Evolutionary conservation across 2,797 vertebrate species (phyloP).

Genomic region (Chelon labrosus): DNA sequence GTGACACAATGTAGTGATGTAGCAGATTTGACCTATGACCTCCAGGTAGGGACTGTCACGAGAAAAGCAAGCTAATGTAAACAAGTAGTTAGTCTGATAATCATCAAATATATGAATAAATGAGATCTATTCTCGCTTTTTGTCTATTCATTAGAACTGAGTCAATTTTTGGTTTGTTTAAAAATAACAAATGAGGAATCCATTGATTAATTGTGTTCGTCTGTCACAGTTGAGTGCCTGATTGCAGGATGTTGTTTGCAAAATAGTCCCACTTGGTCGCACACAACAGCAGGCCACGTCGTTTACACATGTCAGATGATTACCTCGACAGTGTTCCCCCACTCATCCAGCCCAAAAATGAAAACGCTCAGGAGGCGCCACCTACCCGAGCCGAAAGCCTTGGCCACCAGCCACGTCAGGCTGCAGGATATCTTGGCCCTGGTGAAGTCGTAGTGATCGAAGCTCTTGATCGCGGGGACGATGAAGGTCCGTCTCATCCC

Average conservation of each 20-base stretch:
- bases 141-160: background rate
- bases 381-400: conserved; percentile 98
- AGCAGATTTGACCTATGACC: conserved; percentile 18
- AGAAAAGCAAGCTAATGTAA: background rate
- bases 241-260: conserved; percentile 38
- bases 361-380: conserved; percentile 48
- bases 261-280: conserved; percentile 15
- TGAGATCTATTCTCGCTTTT: no score
- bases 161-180: background rate
- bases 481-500: conserved; percentile 92
- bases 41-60: background rate
- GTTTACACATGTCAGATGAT: conserved; percentile 16
- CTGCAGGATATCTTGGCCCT: conserved; percentile 96
- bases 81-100: no score
- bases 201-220: conserved; percentile 1
- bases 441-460: conserved; percentile 96
- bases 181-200: background rate
- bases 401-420: conserved; percentile 98
- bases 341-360: conserved; percentile 18
- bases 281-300: conserved; percentile 22
- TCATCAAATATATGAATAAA: no score
- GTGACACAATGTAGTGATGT: conserved; percentile 18
- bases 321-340: conserved; percentile 9
- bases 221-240: conserved; percentile 18
- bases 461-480: conserved; percentile 94